Conservation (phyloP, 2,113 vertebrate genomes). For the Ophiodon elongatus region DNA sequence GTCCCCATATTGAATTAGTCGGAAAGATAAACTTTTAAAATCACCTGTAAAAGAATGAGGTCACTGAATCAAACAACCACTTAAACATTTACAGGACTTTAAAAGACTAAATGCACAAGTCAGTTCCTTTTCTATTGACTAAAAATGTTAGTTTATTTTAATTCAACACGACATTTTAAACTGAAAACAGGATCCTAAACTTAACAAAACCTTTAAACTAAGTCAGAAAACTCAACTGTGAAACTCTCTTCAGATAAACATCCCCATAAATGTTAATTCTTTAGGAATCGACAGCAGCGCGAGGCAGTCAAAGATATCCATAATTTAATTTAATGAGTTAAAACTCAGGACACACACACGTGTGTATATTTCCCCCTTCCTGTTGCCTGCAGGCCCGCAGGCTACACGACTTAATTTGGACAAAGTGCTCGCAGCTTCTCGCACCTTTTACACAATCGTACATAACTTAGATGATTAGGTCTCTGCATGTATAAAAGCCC, state of each 20-base stretch:
- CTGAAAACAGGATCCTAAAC: not conserved
- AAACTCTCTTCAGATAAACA: not conserved
- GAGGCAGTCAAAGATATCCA: not conserved
- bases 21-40: not conserved
- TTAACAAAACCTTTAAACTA: not conserved
- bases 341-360: not conserved
- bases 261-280: not conserved
- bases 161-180: not conserved
- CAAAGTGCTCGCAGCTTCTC: conserved; percentile 18
- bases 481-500: conserved; percentile 58
- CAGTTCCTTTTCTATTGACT: not conserved
- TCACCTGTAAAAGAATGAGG: not conserved
- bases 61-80: not conserved
- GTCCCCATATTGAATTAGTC: not conserved
- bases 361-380: not conserved
- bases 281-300: not conserved
- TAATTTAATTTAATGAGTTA: not conserved
- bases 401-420: not conserved
- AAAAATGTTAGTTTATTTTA: not conserved
- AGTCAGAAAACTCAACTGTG: not conserved
- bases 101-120: not conserved
- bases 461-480: conserved; percentile 76
- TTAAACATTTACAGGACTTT: not conserved
- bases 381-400: conserved; percentile 9
- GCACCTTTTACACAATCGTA: conserved; percentile 45